These are phyloP conservation scores for Pseudococcus viburni DNA, from an alignment of 2,888 invertebrate species.

Conservation along the genomic window DNA sequence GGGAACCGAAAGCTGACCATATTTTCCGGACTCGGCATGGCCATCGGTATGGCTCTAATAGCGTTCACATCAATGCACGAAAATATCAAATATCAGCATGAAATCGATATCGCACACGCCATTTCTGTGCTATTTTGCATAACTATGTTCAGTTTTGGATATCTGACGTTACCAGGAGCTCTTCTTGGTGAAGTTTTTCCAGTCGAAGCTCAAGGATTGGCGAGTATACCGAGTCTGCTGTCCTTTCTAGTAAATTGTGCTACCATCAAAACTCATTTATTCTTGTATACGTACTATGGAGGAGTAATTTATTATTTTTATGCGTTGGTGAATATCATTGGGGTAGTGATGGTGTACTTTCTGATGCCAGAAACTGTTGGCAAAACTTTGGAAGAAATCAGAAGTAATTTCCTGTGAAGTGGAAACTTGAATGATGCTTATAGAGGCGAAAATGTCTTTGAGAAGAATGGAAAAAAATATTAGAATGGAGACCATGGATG, in stretches of 20 bases:
- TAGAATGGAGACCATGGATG: no score
- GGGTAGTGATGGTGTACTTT: background rate
- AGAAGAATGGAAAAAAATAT: no score
- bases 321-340: constrained; percentile 40
- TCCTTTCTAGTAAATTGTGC: constrained; percentile 75
- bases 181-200: constrained; percentile 76
- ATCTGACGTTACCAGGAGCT: constrained; percentile 75
- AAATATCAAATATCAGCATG: constrained; percentile 52
- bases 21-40: constrained; percentile 75
- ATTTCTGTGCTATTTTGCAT: constrained; percentile 73
- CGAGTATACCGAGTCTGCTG: constrained; percentile 71
- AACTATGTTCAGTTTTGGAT: constrained; percentile 74
- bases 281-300: constrained; percentile 72
- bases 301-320: constrained; percentile 70
- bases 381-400: constrained; percentile 57
- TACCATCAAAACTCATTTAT: constrained; percentile 74
- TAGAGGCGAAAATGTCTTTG: no score
- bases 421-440: no score
- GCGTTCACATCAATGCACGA: constrained; percentile 69
- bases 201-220: constrained; percentile 73
- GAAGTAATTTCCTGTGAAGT: constrained; percentile 15
- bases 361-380: constrained; percentile 64
- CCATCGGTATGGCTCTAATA: constrained; percentile 73
- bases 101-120: constrained; percentile 72
- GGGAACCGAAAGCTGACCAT: constrained; percentile 77